Conservation (phyloP, 2,113 vertebrate species). For the Micronycteris hirsuta region DNA sequence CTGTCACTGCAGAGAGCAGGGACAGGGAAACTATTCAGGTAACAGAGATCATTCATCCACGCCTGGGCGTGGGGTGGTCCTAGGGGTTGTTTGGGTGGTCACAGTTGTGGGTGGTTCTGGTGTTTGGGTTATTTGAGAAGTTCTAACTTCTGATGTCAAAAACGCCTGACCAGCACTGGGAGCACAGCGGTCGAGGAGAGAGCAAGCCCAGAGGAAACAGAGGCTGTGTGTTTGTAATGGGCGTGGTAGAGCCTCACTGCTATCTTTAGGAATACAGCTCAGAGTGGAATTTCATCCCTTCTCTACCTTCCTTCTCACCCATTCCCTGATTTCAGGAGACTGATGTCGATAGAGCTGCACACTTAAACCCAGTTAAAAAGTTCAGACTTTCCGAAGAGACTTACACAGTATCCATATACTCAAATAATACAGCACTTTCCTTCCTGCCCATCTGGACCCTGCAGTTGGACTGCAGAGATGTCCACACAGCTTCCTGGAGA, state of each 20-base stretch:
- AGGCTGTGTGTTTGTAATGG: fast-evolving
- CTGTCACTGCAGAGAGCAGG: neutral
- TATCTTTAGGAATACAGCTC: neutral
- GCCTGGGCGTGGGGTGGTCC: fast-evolving
- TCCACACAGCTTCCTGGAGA: neutral
- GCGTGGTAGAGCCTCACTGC: neutral
- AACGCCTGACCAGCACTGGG: neutral
- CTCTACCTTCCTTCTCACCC: neutral
- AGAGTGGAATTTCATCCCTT: neutral
- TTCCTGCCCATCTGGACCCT: too few species aligned
- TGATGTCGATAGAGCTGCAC: neutral
- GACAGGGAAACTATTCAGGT: conserved; percentile 31
- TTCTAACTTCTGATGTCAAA: neutral
- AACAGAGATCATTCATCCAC: neutral
- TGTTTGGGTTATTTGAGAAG: neutral
- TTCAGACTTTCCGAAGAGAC: neutral
- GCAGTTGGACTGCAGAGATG: neutral
- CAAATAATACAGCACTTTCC: neutral
- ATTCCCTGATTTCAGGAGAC: neutral
- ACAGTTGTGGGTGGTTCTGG: neutral
- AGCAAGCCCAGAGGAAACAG: fast-evolving
- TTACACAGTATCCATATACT: neutral
- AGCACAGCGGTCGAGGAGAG: neutral
- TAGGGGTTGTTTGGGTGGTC: neutral
- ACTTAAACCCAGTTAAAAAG: neutral